These are phyloP conservation scores for Lathronympha strigana DNA, from an alignment of 2,888 invertebrate genomes.

Conservation along the genomic window DNA sequence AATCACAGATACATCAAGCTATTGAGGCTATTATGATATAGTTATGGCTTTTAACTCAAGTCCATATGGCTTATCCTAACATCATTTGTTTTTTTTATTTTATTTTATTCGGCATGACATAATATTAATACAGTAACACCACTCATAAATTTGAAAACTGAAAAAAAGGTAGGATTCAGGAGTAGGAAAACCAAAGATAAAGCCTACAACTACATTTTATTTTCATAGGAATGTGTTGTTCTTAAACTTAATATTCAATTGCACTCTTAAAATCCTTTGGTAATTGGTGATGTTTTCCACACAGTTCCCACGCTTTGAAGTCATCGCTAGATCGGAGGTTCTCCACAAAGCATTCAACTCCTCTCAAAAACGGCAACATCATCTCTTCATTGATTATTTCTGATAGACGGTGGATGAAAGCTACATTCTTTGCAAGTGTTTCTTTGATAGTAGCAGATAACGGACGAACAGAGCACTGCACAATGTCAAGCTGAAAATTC, in stretches of 20 bases:
- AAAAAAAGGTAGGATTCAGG: slow-evolving; percentile 47
- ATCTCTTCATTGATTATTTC: slow-evolving; percentile 77
- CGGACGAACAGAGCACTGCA: slow-evolving; percentile 76
- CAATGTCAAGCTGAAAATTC: slow-evolving; percentile 72
- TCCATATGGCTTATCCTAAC: slow-evolving; percentile 1
- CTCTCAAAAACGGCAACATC: slow-evolving; percentile 73
- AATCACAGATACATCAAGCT: slow-evolving; percentile 53
- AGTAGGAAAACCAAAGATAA: slow-evolving; percentile 50
- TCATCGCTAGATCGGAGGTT: slow-evolving; percentile 74
- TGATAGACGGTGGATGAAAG: slow-evolving; percentile 74
- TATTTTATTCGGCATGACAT: too few relatives aligned
- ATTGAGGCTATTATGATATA: slow-evolving; percentile 27
- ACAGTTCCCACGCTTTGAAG: slow-evolving; percentile 78
- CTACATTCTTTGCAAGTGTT: slow-evolving; percentile 72
- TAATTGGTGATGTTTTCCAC: slow-evolving; percentile 71
- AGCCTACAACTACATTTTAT: slow-evolving; percentile 57
- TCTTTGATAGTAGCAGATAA: slow-evolving; percentile 70
- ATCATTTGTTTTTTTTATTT: slow-evolving; percentile 1
- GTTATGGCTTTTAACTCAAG: slow-evolving; percentile 5
- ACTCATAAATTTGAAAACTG: slow-evolving; percentile 40
- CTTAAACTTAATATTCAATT: slow-evolving; percentile 71
- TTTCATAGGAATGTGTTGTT: slow-evolving; percentile 60
- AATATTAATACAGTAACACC: background rate
- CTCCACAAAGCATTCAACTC: slow-evolving; percentile 75
- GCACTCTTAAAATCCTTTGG: slow-evolving; percentile 78